Base-by-base conservation (phyloP, 2,888 invertebrate species). In the Dicycla oo region DNA sequence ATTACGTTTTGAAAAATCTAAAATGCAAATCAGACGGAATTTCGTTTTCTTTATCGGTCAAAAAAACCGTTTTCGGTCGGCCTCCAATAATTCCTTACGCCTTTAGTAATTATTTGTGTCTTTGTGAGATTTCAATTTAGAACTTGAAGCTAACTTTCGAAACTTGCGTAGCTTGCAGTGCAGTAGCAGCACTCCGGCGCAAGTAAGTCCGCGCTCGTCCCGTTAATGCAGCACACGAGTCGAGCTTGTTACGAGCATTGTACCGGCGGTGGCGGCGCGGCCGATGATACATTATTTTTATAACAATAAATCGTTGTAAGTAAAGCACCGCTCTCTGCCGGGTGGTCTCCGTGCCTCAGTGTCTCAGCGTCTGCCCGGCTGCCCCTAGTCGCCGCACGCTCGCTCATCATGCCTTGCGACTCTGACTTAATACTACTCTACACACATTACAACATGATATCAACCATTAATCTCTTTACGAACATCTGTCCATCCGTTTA, bases 211-310 rank as follows among this genome's bases (percentile, higher is more conserved):
- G 82, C 84, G 81, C 73, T 79, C 81, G 88, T 90, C 87, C 93
- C 93, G 93, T 92, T 93, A 93, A 91, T 91, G 90, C 91, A 87
- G 89, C 93, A 89, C 91, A 90, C 91, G 87, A 88, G 85, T 87
- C 89, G 88, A 87, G 93, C 94, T 95, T 95, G 95, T 95, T 95
- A 94, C 93, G 89, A 87, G 91, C 91, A 95, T 95, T 95, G 95
- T 94, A 91, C 91, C 91, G 88, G 88, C 78, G 62, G 75, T 64
- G 75, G 88, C 90, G 88, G 88, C 90, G 86, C 87, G 85, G 88
- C 84, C 93, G 94, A 95, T 95, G 95, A 95, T 95, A 95, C 95
- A 95, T 96, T 95, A 95, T 95, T 95, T 95, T 95, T 95, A 95
- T 96, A 95, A 95, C 94, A 96, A 96, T 96, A 95, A 96, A 95